Percentiles rank a stretch among this genome's conserved stretches.
Conservation (phyloP, 1,140 invertebrate species). For the Sarcophaga bullata region DNA sequence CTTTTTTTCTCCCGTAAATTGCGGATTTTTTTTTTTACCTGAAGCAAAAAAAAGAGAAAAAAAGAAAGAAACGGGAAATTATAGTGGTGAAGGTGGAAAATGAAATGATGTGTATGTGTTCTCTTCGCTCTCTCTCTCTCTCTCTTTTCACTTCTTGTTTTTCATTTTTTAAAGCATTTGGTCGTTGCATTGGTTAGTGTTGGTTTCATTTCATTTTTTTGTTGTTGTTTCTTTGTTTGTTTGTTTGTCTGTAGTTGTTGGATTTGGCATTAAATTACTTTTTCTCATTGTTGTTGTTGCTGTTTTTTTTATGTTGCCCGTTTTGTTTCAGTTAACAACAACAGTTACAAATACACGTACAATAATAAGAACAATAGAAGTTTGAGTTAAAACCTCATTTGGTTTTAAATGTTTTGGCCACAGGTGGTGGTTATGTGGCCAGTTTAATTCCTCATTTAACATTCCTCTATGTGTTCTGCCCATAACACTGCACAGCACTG, state of each 20-base stretch:
- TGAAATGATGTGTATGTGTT: background rate
- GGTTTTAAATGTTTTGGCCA: conserved; percentile 40
- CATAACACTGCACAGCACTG: too few relatives aligned
- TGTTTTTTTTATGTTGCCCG: too few relatives aligned
- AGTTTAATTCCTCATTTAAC: conserved; percentile 40
- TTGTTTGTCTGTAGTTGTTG: too few relatives aligned
- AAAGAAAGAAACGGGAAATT: conserved; percentile 1
- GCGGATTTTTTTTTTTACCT: background rate
- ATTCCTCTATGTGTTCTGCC: background rate
- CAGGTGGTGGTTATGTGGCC: conserved; percentile 36
- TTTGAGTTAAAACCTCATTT: conserved; percentile 37
- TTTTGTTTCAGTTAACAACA: conserved; percentile 11
- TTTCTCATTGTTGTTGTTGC: too few relatives aligned
- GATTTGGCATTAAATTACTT: too few relatives aligned
- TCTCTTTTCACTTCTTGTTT: too few relatives aligned
- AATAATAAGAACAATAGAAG: background rate
- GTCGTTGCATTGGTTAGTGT: background rate
- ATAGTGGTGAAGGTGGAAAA: background rate
- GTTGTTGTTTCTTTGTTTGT: too few relatives aligned
- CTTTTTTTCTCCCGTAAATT: background rate
- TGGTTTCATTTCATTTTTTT: too few relatives aligned
- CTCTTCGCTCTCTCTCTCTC: background rate
- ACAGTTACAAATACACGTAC: background rate
- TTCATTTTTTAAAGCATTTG: background rate
- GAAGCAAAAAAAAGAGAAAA: background rate